Evolutionary conservation across 1,140 invertebrate genomes (phyloP), one percentile per base, ranked within the genome.

Genomic region (Heliconius eleuchia): DNA sequence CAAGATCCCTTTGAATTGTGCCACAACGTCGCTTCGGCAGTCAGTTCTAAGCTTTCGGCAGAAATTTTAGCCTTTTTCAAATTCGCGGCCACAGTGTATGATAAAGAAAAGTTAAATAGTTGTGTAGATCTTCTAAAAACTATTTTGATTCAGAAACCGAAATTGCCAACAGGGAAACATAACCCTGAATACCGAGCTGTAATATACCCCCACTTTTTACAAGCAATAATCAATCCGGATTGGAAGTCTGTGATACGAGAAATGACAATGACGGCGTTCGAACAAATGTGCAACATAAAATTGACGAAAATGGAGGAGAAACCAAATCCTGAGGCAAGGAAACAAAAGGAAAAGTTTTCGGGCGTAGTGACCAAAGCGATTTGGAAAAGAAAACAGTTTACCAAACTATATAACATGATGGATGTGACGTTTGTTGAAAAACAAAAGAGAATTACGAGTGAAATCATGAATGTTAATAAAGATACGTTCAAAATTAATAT

Each of bases 1-100:
- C 95, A 95, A 83, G 95, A 96, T 83, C 95, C 95, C 0, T 94
- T 95, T 76, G 92, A 94, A 78, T 89, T 95, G n/a, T 85, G 89
- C 39, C 89, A 92, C 76, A 96, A 96, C 82, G 84, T 95, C 13
- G 91, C 95, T 0, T 91, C 87, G 19, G 71, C 85, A 4, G 81
- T 95, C 6, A 82, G 74, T 19, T 71, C 46, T 19, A 80, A 81
- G 9, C 72, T 91, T 1, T 84, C 84, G 0, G 11, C 18, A 0
- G 88, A 91, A 13, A 82, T 92, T n/a, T 77, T 74, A 9, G 79
- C 75, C 0, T 88, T 80, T 78, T 82, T 92, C 75, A 83, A 84
- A 37, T 89, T 90, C 76, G 90, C 88, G 1, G 88, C 90, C 0
- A 77, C 74, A 16, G 85, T 86, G 0, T 92, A 87, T 72, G 85